Evolutionary conservation across 2,888 invertebrate genomes (phyloP).

Genomic region (Heterodera filipjevi): DNA sequence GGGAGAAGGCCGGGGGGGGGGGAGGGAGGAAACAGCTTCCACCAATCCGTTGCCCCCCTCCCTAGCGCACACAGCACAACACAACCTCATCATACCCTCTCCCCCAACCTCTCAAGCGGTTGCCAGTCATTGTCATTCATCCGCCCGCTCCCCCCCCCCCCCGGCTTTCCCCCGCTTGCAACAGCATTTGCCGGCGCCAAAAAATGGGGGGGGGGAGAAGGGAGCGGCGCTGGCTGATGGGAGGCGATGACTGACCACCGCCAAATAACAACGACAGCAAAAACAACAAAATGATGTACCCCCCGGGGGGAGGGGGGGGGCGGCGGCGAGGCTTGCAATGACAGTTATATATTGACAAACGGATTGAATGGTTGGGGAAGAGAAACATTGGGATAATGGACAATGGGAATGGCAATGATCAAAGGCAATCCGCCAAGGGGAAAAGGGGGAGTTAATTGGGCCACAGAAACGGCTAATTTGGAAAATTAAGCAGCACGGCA

Average conservation of each 20-base stretch:
- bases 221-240: neutral
- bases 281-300: neutral
- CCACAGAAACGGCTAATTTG: no score
- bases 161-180: neutral
- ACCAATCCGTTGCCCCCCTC: neutral
- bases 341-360: neutral
- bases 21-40: neutral
- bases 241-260: neutral
- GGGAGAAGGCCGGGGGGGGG: neutral
- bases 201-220: neutral
- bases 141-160: neutral
- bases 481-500: no score
- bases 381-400: no score
- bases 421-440: no score
- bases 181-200: neutral
- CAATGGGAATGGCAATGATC: no score
- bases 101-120: neutral
- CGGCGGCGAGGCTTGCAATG: neutral
- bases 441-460: no score
- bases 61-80: neutral
- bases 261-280: neutral
- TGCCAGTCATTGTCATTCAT: slow-evolving; percentile 3
- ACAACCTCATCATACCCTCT: neutral
- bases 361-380: no score
- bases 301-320: neutral